These are phyloP conservation scores for Porites lutea DNA, from an alignment of 64 coral and sea anemone genomes.

Conservation along the genomic window DNA sequence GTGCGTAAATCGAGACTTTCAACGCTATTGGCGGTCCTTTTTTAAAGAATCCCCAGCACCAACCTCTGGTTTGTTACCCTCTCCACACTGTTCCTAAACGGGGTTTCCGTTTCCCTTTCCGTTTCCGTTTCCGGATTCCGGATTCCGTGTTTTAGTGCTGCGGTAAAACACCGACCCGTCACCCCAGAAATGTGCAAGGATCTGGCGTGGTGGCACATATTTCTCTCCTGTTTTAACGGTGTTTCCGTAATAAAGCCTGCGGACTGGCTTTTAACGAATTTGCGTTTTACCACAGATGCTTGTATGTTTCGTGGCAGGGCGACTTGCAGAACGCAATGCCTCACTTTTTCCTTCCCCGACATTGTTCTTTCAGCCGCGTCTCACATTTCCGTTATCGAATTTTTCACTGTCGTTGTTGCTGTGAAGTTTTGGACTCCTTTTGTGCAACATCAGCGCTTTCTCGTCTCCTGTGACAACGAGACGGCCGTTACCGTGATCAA, in stretches of 20 bases:
- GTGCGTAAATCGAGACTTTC: background rate
- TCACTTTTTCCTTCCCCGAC: background rate
- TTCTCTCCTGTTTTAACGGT: too few relatives aligned
- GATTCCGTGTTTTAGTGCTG: background rate
- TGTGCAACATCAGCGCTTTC: background rate
- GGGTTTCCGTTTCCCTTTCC: background rate
- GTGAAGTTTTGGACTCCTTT: slow-evolving; percentile 8
- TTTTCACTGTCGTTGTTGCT: slow-evolving; percentile 22
- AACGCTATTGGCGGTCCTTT: slow-evolving; percentile 11
- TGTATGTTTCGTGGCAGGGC: background rate
- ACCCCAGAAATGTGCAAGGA: background rate
- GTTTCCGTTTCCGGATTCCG: background rate
- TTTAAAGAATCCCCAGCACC: background rate
- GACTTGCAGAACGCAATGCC: background rate
- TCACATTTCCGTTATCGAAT: slow-evolving; percentile 30
- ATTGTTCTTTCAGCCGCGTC: background rate
- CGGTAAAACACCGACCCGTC: background rate
- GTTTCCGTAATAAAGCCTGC: too few relatives aligned
- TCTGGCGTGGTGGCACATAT: background rate
- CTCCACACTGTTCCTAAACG: slow-evolving; percentile 6
- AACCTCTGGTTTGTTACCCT: background rate
- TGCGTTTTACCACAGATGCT: background rate
- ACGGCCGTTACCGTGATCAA: slow-evolving; percentile 21
- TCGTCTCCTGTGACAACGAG: background rate
- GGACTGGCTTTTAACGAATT: too few relatives aligned